A percentile compares a stretch with the other conserved stretches of the same genome.
phyloP scores from a whole-genome alignment of 1,140 invertebrate genomes.

The Heliothis subflexa region DNA sequence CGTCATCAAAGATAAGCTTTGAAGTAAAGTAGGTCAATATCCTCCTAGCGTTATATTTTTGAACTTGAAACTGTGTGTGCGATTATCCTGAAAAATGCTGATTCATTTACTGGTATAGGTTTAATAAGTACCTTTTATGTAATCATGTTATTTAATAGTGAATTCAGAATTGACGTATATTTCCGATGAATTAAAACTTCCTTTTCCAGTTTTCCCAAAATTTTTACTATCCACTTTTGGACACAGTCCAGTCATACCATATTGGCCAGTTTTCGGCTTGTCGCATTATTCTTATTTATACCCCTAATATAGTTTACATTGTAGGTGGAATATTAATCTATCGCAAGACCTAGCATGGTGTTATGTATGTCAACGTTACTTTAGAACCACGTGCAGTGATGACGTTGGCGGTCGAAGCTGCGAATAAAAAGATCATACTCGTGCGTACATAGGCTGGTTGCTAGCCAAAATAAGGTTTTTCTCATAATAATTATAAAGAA shows the following conservation, averaged over 20 bases:
- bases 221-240: too few relatives aligned
- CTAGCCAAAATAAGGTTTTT: neutral
- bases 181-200: too few relatives aligned
- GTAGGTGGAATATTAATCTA: neutral
- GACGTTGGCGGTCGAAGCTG: neutral
- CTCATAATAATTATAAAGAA: too few relatives aligned
- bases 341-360: neutral
- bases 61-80: neutral
- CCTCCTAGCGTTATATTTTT: neutral
- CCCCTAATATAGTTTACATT: neutral
- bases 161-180: too few relatives aligned
- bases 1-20: too few relatives aligned
- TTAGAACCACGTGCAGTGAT: neutral
- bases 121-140: neutral
- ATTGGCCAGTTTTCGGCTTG: neutral
- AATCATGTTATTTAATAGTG: too few relatives aligned
- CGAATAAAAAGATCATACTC: neutral
- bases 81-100: neutral
- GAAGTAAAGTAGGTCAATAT: neutral
- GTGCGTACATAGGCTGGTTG: neutral
- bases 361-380: constrained; percentile 9
- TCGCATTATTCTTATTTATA: neutral
- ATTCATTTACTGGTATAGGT: neutral
- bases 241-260: neutral
- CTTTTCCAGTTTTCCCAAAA: too few relatives aligned